Evolutionary conservation across 2,113 vertebrate genomes (phyloP).

Genomic region (Oreocharis arfaki): DNA sequence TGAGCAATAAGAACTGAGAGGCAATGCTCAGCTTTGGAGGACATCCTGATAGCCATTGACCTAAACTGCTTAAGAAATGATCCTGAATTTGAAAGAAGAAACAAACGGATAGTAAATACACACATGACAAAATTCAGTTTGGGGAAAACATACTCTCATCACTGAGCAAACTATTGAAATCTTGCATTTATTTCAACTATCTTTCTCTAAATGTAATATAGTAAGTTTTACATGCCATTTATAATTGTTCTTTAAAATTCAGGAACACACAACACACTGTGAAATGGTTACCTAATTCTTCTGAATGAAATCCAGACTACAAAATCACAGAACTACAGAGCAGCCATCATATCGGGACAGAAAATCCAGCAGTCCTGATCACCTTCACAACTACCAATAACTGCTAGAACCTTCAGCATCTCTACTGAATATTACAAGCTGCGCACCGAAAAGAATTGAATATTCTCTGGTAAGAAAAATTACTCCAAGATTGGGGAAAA

Average conservation of each 20-base stretch:
- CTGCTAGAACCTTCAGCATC: neutral
- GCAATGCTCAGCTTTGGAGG: neutral
- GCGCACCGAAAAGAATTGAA: neutral
- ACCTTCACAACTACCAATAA: neutral
- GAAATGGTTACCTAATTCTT: neutral
- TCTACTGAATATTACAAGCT: neutral
- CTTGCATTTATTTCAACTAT: neutral
- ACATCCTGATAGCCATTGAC: neutral
- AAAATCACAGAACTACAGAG: neutral
- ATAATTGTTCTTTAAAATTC: neutral
- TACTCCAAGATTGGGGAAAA: rapidly evolving
- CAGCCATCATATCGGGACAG: neutral
- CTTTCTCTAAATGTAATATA: neutral
- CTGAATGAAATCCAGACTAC: neutral
- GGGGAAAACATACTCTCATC: neutral
- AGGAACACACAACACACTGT: neutral
- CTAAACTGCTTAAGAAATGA: neutral
- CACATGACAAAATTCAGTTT: neutral
- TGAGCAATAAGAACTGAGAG: neutral
- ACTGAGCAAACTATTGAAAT: neutral
- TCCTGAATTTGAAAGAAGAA: neutral
- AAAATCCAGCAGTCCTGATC: neutral
- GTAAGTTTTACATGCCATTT: neutral
- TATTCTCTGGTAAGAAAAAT: neutral
- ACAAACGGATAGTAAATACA: neutral